Conservation (phyloP, 2,113 vertebrate genomes). For the Cariama cristata region DNA sequence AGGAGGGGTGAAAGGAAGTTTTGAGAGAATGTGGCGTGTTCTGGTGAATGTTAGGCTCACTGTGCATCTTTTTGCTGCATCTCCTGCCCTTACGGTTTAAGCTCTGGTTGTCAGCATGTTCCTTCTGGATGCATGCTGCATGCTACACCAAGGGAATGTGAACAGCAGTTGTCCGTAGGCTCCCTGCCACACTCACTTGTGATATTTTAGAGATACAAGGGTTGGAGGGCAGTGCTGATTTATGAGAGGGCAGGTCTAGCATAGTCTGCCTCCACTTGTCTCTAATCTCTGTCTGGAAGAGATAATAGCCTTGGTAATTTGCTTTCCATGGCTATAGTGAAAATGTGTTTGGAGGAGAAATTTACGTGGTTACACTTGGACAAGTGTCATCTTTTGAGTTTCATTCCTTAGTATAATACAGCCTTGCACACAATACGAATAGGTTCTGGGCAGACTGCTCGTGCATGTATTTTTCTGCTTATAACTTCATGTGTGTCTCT, state of each 20-base stretch:
- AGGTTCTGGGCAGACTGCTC: neutral
- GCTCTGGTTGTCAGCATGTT: constrained; percentile 58
- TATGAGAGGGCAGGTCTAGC: neutral
- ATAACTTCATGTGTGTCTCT: neutral
- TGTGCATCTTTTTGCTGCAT: neutral
- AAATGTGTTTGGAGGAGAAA: neutral
- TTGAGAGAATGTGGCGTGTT: neutral
- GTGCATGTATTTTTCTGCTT: rapidly evolving
- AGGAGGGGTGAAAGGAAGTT: constrained; percentile 6
- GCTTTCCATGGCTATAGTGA: neutral
- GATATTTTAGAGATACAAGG: neutral
- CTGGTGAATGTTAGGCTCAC: neutral
- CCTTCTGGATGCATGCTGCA: constrained; percentile 40
- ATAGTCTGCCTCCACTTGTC: neutral
- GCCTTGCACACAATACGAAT: neutral
- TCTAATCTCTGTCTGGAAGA: neutral
- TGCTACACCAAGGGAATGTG: neutral
- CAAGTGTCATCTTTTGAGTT: rapidly evolving
- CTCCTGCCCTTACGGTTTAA: neutral
- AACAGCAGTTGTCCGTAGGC: neutral
- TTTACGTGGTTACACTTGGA: rapidly evolving
- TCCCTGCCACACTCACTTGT: neutral
- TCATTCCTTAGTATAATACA: neutral
- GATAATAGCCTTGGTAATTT: neutral
- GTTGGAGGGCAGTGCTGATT: neutral